Conservation (phyloP, 2,888 invertebrate species). For the Lumbricus terrestris region DNA sequence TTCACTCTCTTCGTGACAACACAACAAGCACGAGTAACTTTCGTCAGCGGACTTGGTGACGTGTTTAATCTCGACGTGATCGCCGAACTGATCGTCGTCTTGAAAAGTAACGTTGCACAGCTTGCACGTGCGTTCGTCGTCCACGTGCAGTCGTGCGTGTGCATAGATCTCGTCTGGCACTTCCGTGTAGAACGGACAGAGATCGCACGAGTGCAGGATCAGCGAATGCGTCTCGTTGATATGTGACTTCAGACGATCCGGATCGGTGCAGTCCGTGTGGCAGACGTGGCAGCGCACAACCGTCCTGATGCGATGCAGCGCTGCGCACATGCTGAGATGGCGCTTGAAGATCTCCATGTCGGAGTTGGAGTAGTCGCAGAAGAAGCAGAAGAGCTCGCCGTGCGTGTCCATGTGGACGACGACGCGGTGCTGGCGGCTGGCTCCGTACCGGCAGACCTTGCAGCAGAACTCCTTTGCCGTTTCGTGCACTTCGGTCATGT, state of each 20-base stretch:
- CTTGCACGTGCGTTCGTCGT: conserved; percentile 23
- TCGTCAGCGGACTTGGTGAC: background rate
- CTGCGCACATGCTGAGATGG: conserved; percentile 31
- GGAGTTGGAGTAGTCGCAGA: conserved; percentile 34
- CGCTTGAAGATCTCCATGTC: conserved; percentile 30
- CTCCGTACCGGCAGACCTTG: conserved; percentile 37
- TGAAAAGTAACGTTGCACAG: conserved; percentile 19
- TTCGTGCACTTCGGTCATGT: conserved; percentile 36
- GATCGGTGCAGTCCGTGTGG: conserved; percentile 21
- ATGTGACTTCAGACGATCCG: conserved; percentile 28
- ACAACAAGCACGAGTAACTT: conserved; percentile 17
- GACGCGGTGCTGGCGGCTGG: conserved; percentile 36
- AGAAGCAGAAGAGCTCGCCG: conserved; percentile 36
- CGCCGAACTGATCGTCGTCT: background rate
- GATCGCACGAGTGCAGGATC: conserved; percentile 28
- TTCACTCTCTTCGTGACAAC: conserved; percentile 4
- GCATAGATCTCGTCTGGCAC: conserved; percentile 18
- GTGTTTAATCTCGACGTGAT: conserved; percentile 21
- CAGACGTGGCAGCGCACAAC: conserved; percentile 29
- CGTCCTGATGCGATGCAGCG: conserved; percentile 21
- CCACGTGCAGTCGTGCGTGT: conserved; percentile 25
- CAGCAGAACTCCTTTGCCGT: conserved; percentile 33
- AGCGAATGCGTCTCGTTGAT: conserved; percentile 26
- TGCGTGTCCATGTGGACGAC: conserved; percentile 38
- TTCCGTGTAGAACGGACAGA: conserved; percentile 30